phyloP scores from a whole-genome alignment of 2,797 vertebrate genomes.

The Centropyge bicolor region DNA sequence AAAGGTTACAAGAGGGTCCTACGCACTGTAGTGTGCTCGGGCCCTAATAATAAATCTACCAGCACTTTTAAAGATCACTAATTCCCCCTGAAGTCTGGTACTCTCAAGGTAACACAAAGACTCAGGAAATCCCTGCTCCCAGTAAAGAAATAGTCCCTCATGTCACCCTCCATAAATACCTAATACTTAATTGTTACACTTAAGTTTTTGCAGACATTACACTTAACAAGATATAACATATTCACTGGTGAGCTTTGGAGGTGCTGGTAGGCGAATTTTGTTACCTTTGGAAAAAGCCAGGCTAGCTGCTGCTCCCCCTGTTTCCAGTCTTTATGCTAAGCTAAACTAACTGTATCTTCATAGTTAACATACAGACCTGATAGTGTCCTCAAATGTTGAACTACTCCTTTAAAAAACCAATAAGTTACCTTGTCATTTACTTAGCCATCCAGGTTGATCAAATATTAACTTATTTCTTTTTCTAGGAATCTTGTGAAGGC shows the following conservation, averaged over 20 bases:
- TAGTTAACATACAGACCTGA: not conserved
- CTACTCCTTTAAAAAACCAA: conserved; percentile 1
- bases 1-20: too few relatives aligned
- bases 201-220: not conserved
- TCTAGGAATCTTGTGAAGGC: not conserved
- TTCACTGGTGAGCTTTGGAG: not conserved
- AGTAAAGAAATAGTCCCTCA: not conserved
- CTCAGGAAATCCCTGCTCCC: not conserved
- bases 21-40: too few relatives aligned
- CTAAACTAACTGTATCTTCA: not conserved
- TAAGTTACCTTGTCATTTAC: not conserved
- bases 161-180: too few relatives aligned
- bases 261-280: not conserved
- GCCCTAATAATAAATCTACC: too few relatives aligned
- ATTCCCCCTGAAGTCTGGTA: not conserved
- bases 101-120: not conserved
- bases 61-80: too few relatives aligned
- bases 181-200: too few relatives aligned
- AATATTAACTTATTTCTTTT: conserved; percentile 5
- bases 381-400: not conserved
- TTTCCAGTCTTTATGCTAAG: not conserved
- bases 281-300: not conserved
- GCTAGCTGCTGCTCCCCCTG: too few relatives aligned
- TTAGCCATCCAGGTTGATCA: not conserved
- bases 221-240: not conserved